Evolutionary conservation across 2,797 vertebrate species (phyloP).

Genomic region (Chaetodon trifasciatus): DNA sequence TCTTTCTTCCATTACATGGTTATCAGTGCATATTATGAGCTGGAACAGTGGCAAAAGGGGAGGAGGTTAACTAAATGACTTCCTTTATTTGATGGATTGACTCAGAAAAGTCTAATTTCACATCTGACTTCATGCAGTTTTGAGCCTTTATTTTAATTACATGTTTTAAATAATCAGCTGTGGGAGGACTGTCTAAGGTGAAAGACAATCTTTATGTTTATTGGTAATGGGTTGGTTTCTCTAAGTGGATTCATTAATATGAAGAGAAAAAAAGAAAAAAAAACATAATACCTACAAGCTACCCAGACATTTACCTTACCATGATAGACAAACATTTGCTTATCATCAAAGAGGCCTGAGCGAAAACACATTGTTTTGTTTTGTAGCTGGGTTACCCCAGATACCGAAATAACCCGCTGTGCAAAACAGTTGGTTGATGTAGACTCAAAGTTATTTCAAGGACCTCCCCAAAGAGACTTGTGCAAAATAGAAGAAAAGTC

Average conservation of each 20-base stretch:
- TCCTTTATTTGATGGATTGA: not conserved
- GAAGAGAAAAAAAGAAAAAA: not conserved
- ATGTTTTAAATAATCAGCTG: not conserved
- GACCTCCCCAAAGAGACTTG: slow-evolving; percentile 77
- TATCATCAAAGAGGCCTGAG: slow-evolving; percentile 27
- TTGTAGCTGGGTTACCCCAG: slow-evolving; percentile 70
- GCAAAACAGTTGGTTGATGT: slow-evolving; percentile 70
- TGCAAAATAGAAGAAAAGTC: slow-evolving; percentile 69
- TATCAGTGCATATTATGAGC: slow-evolving; percentile 2
- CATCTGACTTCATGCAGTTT: slow-evolving; percentile 25
- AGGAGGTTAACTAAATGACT: slow-evolving; percentile 27
- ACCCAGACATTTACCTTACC: not conserved
- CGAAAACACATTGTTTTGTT: slow-evolving; percentile 55
- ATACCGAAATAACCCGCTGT: slow-evolving; percentile 76
- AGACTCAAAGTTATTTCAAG: slow-evolving; percentile 81
- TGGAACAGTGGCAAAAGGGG: not conserved
- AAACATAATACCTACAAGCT: too few species aligned
- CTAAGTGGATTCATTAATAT: not conserved
- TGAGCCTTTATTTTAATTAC: not conserved
- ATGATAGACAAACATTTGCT: slow-evolving; percentile 33
- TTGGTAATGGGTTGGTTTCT: not conserved
- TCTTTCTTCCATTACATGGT: not conserved
- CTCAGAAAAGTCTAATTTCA: slow-evolving; percentile 32
- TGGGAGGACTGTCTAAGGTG: not conserved
- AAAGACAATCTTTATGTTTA: not conserved